Conservation (phyloP, 2,113 vertebrate species). For the Epinephelus lanceolatus region DNA sequence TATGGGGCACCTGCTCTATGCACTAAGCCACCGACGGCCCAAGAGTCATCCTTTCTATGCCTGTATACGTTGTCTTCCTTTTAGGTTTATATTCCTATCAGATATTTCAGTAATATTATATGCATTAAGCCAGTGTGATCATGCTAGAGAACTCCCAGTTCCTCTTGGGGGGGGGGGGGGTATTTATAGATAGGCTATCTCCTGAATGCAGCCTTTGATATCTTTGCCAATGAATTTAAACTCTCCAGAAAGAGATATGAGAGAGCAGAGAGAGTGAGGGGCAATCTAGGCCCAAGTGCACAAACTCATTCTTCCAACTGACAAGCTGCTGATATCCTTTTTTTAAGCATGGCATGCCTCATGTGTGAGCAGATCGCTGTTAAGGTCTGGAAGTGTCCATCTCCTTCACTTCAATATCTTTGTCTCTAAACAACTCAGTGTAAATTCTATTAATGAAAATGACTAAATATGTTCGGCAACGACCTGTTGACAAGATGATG, state of each 20-base stretch:
- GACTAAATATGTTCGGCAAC: no score
- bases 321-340: conserved; percentile 51
- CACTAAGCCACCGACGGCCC: no score
- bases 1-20: no score
- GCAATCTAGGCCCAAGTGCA: conserved; percentile 42
- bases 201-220: conserved; percentile 69
- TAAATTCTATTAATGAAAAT: no score
- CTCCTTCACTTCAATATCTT: background rate
- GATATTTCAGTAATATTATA: conserved; percentile 56
- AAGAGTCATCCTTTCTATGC: background rate
- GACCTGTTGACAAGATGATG: no score
- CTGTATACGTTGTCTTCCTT: background rate
- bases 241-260: conserved; percentile 57
- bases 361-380: conserved; percentile 18
- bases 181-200: conserved; percentile 71
- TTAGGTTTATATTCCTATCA: conserved; percentile 44
- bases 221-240: conserved; percentile 63
- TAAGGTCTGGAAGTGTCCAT: background rate
- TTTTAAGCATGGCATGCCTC: conserved; percentile 21
- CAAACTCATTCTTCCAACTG: conserved; percentile 47
- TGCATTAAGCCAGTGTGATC: conserved; percentile 51
- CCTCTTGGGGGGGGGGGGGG: background rate
- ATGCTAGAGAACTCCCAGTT: conserved; percentile 38
- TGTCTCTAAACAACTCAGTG: no score
- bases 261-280: conserved; percentile 7